A percentile compares a stretch with the other conserved stretches of the same genome.
phyloP scores from a whole-genome alignment of 2,797 vertebrate species.

The Bryconaethiops microstoma region DNA sequence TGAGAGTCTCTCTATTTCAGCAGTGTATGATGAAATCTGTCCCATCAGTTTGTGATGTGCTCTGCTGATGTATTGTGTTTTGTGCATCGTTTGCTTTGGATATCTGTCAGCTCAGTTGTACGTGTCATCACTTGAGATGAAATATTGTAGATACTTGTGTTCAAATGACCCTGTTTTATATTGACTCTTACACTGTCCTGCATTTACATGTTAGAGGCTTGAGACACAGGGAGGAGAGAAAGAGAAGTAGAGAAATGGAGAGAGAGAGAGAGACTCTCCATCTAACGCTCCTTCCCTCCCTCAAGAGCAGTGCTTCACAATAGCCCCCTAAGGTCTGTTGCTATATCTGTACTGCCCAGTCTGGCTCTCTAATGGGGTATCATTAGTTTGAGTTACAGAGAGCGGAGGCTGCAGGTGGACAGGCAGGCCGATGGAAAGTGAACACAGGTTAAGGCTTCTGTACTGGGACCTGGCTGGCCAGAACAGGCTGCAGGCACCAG shows the following conservation, averaged over 20 bases:
- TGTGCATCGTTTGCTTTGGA: neutral
- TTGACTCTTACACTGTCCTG: too few species aligned
- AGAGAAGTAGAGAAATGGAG: neutral
- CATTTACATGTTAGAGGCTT: neutral
- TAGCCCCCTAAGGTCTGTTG: neutral
- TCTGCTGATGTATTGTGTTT: neutral
- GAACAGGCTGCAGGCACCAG: neutral
- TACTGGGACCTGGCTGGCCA: neutral
- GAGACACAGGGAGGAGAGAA: neutral
- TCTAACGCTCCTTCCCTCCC: neutral
- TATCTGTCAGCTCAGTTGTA: neutral
- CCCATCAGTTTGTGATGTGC: neutral
- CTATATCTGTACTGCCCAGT: slow-evolving; percentile 2
- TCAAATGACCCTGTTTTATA: too few species aligned
- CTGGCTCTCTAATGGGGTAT: neutral
- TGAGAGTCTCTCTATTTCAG: neutral
- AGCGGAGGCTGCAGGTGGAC: slow-evolving; percentile 3
- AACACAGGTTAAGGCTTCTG: neutral
- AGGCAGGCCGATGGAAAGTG: neutral
- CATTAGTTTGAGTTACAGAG: slow-evolving; percentile 27
- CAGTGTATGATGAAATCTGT: neutral
- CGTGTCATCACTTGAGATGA: neutral
- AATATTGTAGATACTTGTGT: too few species aligned
- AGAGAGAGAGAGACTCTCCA: neutral
- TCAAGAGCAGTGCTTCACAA: neutral